Conservation (phyloP, 2,797 vertebrate species). For the Thamnophis elegans region DNA sequence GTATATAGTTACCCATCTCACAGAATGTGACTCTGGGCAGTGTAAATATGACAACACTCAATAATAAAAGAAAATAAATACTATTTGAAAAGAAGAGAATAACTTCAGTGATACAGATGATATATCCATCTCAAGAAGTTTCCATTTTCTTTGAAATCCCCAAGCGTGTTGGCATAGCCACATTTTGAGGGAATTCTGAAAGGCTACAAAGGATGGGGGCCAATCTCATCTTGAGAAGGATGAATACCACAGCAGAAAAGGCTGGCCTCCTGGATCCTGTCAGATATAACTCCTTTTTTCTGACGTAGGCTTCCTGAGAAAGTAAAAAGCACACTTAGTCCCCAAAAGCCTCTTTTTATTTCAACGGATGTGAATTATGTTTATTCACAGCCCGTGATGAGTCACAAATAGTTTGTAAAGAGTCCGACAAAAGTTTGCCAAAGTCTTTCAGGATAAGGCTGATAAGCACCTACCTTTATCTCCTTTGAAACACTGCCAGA, state of each 20-base stretch:
- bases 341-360: no score
- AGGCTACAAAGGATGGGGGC: not conserved
- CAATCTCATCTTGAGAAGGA: not conserved
- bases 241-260: not conserved
- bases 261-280: not conserved
- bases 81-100: not conserved
- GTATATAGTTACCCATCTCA: not conserved
- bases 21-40: not conserved
- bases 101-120: not conserved
- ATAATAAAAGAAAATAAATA: not conserved
- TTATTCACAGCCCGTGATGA: no score
- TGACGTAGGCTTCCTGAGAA: no score
- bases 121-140: not conserved
- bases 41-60: not conserved
- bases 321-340: no score
- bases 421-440: no score
- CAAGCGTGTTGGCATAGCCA: not conserved
- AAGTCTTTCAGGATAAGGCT: no score
- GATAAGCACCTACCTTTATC: no score
- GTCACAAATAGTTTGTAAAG: no score
- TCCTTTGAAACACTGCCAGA: no score
- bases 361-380: no score
- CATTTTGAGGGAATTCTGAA: not conserved
- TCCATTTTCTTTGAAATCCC: not conserved
- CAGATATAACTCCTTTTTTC: not conserved